phyloP scores from a whole-genome alignment of 2,797 vertebrate genomes.

The Aphelocoma californica region DNA sequence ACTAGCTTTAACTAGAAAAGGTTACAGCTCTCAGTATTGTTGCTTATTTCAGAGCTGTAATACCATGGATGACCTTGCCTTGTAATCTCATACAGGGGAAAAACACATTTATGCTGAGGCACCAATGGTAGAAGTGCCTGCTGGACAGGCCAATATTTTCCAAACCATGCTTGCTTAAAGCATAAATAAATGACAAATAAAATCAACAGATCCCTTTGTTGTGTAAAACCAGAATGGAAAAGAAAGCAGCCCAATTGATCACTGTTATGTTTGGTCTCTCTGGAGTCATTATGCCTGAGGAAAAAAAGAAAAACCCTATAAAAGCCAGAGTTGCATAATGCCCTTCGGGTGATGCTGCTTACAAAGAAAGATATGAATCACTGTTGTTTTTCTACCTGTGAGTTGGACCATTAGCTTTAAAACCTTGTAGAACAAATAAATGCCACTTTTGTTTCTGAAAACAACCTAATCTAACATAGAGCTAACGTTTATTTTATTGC shows the following conservation, averaged over 20 bases:
- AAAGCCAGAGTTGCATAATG: conserved; percentile 18
- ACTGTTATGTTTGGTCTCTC: conserved; percentile 62
- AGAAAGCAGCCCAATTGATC: conserved; percentile 62
- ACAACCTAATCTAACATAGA: background rate
- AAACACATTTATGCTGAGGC: background rate
- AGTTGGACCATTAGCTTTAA: background rate
- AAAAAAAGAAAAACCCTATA: conserved; percentile 40
- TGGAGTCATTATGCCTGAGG: conserved; percentile 58
- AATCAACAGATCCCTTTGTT: background rate
- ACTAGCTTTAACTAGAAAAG: background rate
- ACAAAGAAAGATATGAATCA: conserved; percentile 17
- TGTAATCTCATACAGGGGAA: background rate
- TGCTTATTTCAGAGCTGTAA: background rate
- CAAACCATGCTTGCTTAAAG: background rate
- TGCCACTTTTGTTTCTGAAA: background rate
- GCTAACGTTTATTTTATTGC: background rate
- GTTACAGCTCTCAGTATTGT: background rate
- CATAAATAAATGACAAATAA: conserved; percentile 31
- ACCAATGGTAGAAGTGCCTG: background rate
- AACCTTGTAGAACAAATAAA: background rate
- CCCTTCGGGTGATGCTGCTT: background rate
- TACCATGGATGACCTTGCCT: background rate
- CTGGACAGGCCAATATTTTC: conserved; percentile 9
- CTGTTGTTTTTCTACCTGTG: conserved; percentile 6
- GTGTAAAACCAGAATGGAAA: conserved; percentile 61